Base-by-base conservation (phyloP, 2,888 invertebrate genomes). In the Agrochola macilenta region DNA sequence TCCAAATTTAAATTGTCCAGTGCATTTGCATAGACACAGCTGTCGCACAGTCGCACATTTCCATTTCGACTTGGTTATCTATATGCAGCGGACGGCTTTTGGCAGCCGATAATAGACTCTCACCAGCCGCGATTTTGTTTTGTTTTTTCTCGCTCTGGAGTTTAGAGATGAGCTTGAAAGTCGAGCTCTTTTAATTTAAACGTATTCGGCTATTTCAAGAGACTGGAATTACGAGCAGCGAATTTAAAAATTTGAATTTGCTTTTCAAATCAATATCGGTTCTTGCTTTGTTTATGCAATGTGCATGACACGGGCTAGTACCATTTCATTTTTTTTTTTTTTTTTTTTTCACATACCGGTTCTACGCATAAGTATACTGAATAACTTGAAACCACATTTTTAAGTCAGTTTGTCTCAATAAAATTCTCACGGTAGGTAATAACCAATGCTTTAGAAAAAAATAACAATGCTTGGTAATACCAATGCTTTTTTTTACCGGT, bases 1-100 rank as follows among this genome's bases (percentile, higher is more conserved):
- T 88, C 90, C 83, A 90, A 91, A 92, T 92, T 92, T 91, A 91
- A 92, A 93, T 91, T 88, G 91, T 89, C 89, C 90, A 86, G 80
- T 90, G 91, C 91, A 93, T 93, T 93, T 93, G 92, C 91, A 93
- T 93, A 90, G 90, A 85, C 90, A 74, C 92, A 92, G 91, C 93
- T 92, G 93, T 90, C 87, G 84, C 79, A 79, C 87, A 90, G 93
- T 90, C 87, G 84, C 80, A 79, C 87, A 90, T 92, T 93, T 91
- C 88, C 89, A 92, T 93, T 91, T 83, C 83, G 85, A 88, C 87
- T 90, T 82, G 86, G 87, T 88, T 92, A 90, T 91, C 90, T 90
- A 87, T 87, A 86, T 87, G 81, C 88, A 82, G 61, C 78, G 72
- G 69, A 75, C 79, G 83, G 66, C 83, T 83, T 82, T 91, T 91